Evolutionary conservation across 1,140 invertebrate species (phyloP).

Genomic region (Goniozus legneri): DNA sequence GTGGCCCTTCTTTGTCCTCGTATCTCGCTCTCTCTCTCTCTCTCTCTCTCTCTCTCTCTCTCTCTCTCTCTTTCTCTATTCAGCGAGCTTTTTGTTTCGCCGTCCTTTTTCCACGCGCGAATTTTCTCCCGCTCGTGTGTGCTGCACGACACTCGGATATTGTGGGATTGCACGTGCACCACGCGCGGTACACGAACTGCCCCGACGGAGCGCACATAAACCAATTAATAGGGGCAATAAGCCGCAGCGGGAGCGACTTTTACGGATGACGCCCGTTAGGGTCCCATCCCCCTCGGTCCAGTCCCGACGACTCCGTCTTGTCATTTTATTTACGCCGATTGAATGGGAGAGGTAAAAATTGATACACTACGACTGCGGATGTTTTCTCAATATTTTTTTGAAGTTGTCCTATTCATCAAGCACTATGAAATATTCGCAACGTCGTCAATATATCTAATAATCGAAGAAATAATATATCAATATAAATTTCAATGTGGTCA

Average conservation of each 20-base stretch:
- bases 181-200: background rate
- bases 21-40: conserved; percentile 1
- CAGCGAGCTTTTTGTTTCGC: conserved; percentile 16
- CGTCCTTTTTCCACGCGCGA: conserved; percentile 8
- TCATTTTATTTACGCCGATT: no score
- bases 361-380: no score
- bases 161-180: background rate
- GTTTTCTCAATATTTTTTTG: no score
- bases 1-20: background rate
- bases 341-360: no score
- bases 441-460: no score
- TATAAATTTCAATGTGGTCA: no score
- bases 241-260: conserved; percentile 2
- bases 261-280: no score
- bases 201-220: conserved; percentile 17
- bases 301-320: no score
- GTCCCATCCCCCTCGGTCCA: no score
- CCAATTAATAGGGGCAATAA: conserved; percentile 29
- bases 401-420: no score
- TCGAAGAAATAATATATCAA: no score
- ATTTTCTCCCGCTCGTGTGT: conserved; percentile 7
- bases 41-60: conserved; percentile 17
- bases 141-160: background rate
- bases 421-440: no score
- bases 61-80: conserved; percentile 19